Percentiles rank a stretch among this genome's conserved stretches.
Conservation (phyloP, 35 echinoderm and acorn worm species). For the Ophiothrix spiculata region DNA sequence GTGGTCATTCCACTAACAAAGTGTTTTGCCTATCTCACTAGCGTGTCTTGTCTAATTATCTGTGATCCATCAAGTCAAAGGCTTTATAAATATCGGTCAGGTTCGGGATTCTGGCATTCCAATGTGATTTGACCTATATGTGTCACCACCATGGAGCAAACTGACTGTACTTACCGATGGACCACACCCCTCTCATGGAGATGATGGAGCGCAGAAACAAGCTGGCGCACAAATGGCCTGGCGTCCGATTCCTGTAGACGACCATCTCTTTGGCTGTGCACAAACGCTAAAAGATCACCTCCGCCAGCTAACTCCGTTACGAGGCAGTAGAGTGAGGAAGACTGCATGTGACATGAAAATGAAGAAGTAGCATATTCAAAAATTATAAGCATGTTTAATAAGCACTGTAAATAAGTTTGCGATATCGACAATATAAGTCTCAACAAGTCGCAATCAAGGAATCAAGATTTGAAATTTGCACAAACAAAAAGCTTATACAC, state of each 20-base stretch:
- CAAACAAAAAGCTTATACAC: too few species aligned
- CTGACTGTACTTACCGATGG: conserved; percentile 64
- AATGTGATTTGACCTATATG: neutral
- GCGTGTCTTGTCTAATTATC: neutral
- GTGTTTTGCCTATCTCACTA: neutral
- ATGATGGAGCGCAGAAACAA: conserved; percentile 91
- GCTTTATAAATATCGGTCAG: neutral
- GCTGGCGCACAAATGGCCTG: conserved; percentile 79
- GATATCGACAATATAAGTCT: too few species aligned
- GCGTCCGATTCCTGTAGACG: conserved; percentile 59
- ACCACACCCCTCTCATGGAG: conserved; percentile 88
- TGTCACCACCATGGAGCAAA: neutral
- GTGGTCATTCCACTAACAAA: too few species aligned
- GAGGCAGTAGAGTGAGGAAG: conserved; percentile 75
- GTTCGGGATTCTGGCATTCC: neutral
- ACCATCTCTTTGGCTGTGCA: conserved; percentile 71
- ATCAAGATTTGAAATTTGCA: too few species aligned
- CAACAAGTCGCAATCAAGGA: too few species aligned
- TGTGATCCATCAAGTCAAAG: neutral
- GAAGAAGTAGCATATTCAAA: too few species aligned
- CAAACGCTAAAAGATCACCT: conserved; percentile 73
- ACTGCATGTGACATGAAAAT: too few species aligned
- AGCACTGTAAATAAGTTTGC: too few species aligned
- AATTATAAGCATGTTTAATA: too few species aligned
- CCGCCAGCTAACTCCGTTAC: conserved; percentile 85